Percentiles rank a stretch among this genome's conserved stretches.
These are phyloP conservation scores for Melanotaenia boesemani DNA, from an alignment of 2,797 vertebrate species.

Conservation along the genomic window DNA sequence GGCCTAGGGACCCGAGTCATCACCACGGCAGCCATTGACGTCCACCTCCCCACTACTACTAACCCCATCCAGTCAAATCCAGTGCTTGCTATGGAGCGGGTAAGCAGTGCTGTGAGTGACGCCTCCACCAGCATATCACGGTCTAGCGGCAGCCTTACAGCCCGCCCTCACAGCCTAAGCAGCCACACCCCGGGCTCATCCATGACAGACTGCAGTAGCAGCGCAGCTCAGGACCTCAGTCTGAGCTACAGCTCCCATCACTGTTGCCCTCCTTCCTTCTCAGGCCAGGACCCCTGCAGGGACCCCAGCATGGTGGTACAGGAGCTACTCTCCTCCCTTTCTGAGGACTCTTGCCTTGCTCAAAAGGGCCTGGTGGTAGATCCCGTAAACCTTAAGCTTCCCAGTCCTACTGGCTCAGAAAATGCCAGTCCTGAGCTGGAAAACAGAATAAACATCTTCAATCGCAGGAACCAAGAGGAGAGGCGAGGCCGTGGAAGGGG, in stretches of 20 bases:
- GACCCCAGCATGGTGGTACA: constrained; percentile 84
- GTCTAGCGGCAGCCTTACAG: constrained; percentile 86
- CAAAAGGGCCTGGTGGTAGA: constrained; percentile 88
- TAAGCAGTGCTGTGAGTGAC: constrained; percentile 82
- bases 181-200: constrained; percentile 89
- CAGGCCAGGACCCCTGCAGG: constrained; percentile 65
- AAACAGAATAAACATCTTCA: constrained; percentile 88
- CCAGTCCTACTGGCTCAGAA: constrained; percentile 83
- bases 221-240: constrained; percentile 77
- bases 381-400: constrained; percentile 88
- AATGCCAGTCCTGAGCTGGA: constrained; percentile 88
- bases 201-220: constrained; percentile 88
- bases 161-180: constrained; percentile 87
- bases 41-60: constrained; percentile 88
- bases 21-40: constrained; percentile 93
- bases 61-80: constrained; percentile 72
- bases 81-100: constrained; percentile 74
- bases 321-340: constrained; percentile 91
- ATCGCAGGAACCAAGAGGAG: constrained; percentile 89
- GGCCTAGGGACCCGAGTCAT: constrained; percentile 85
- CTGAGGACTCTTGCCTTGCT: constrained; percentile 87
- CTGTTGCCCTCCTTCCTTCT: constrained; percentile 69
- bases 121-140: constrained; percentile 83
- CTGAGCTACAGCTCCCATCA: constrained; percentile 73
- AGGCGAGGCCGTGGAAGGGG: constrained; percentile 74